Percentiles rank a stretch among this genome's conserved stretches.
Conservation (phyloP, 2,797 vertebrate species). For the Anguilla marmorata region DNA sequence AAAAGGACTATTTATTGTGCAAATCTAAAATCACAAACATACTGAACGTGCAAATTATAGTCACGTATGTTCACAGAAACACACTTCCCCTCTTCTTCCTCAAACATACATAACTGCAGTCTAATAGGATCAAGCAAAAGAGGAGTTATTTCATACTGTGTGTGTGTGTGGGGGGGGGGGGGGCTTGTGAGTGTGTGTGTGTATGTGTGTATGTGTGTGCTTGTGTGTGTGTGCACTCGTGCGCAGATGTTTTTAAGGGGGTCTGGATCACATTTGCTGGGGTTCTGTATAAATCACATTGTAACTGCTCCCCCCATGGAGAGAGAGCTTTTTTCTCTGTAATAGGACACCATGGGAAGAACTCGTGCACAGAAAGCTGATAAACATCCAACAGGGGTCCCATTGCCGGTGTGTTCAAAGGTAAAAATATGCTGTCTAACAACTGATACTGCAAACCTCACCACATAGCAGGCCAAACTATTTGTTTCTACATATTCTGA, state of each 20-base stretch:
- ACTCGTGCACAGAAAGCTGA: slow-evolving; percentile 24
- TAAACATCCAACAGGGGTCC: slow-evolving; percentile 24
- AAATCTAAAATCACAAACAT: background rate
- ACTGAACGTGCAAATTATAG: background rate
- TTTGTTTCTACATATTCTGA: background rate
- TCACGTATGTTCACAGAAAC: background rate
- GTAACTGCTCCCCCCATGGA: slow-evolving; percentile 35
- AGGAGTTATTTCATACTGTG: background rate
- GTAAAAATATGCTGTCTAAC: slow-evolving; percentile 5
- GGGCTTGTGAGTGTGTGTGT: slow-evolving; percentile 20
- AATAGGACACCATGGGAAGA: slow-evolving; percentile 36
- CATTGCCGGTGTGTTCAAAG: background rate
- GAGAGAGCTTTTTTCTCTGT: background rate
- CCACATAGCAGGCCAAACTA: background rate
- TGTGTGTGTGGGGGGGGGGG: background rate
- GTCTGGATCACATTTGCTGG: background rate
- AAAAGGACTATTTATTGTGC: slow-evolving; percentile 51
- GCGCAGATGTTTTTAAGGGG: background rate
- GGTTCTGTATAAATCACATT: slow-evolving; percentile 43
- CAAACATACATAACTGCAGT: background rate
- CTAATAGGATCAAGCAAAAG: background rate
- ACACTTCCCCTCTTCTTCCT: background rate
- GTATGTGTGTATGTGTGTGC: background rate
- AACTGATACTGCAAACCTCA: background rate
- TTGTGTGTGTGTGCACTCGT: background rate